Evolutionary conservation across 2,797 vertebrate genomes (phyloP), one percentile per base, ranked within the genome.

Genomic region (Ceryle rudis): DNA sequence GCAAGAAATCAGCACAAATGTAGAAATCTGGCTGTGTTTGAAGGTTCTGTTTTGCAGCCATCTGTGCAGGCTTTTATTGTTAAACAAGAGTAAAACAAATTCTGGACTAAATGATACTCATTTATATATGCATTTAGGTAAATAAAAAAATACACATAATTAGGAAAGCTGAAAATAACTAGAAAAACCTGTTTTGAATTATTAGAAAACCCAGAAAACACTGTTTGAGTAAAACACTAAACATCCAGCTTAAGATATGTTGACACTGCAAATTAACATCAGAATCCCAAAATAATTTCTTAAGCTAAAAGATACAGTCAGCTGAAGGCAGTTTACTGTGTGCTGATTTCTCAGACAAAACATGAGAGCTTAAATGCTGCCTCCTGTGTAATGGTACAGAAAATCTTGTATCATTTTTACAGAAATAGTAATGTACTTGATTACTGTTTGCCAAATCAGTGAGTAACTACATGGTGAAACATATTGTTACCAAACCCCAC

Each of bases 61-160:
- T 97, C 95, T 97, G 96, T 94, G 91, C 89, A 82, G 75, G 44
- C 49, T 93, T 95, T 78, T 93, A 89, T 64, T 85, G 93, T 93
- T 85, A 94, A 95, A 82, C 64, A 89, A 67, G 52, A 73, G 52
- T 73, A 95, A 92, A 85, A 52, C 73, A 92, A 96, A 93, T 84
- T 52, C 65, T 84, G 62, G n/a, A 73, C 37, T 84, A 95, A 92
- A 89, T 67, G 9, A 85, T 46, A 89, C 20, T 69, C 7, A n/a
- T 11, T 82, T 85, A 52, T 93, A 57, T 67, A 91, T 54, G 37
- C 1, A 0, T 62, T 49, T 77, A 81, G 55, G 78, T 94, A 44
- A 81, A 81, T 60, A 16, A 10, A 44, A 79, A 71, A 25, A 11
- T 2, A 25, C 11, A 69, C 8, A 31, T 5, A 71, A 87, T 81